These are phyloP conservation scores for Todiramphus chloris DNA, from an alignment of 2,113 vertebrate genomes.

Conservation along the genomic window DNA sequence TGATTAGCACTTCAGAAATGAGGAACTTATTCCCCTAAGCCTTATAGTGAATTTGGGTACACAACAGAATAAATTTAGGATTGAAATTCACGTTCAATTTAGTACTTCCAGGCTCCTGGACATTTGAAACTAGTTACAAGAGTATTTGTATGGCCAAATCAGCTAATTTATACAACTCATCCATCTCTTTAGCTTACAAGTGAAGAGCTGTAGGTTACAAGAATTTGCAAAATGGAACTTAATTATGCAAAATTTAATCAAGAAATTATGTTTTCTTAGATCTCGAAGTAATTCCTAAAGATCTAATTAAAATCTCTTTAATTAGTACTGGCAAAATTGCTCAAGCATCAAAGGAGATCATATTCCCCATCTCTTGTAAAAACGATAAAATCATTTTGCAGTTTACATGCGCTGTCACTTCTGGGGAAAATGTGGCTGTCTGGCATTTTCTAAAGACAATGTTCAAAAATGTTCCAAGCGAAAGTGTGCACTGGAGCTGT, in stretches of 20 bases:
- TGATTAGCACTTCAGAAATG: neutral
- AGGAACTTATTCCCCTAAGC: neutral
- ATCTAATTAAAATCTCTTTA: constrained; percentile 32
- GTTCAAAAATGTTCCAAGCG: neutral
- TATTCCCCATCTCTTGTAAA: neutral
- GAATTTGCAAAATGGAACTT: constrained; percentile 9
- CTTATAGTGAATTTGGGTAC: neutral
- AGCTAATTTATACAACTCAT: neutral
- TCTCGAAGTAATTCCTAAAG: constrained; percentile 36
- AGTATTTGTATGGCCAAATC: neutral
- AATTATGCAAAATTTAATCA: constrained; percentile 48
- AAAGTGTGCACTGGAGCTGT: neutral
- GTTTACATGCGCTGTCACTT: neutral
- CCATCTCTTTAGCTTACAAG: neutral
- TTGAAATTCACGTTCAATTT: neutral
- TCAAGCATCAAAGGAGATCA: constrained; percentile 20
- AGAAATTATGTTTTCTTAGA: constrained; percentile 26
- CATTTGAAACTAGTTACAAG: neutral
- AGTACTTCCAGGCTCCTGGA: neutral
- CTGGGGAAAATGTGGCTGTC: neutral
- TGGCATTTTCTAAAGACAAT: neutral
- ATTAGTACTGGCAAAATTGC: constrained; percentile 34
- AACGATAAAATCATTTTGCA: constrained; percentile 35
- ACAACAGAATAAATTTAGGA: neutral
- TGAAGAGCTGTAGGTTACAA: neutral